phyloP scores from a whole-genome alignment of 2,797 vertebrate genomes.

The Lagocephalus sceleratus region DNA sequence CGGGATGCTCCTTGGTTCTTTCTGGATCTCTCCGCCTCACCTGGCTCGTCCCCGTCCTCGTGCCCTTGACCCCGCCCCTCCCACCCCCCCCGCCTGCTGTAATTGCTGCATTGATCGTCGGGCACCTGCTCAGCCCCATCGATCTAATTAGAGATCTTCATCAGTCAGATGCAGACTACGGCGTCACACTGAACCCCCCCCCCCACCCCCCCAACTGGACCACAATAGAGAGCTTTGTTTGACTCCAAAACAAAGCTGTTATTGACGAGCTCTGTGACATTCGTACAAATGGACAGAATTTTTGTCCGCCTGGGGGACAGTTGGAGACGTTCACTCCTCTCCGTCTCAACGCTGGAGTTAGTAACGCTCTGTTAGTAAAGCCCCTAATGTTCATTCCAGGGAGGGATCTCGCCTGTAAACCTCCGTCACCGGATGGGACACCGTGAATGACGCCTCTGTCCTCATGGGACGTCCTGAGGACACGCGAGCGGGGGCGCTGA shows the following conservation, averaged over 20 bases:
- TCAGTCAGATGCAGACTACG: conserved; percentile 67
- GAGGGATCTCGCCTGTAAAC: conserved; percentile 41
- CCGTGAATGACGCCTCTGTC: conserved; percentile 32
- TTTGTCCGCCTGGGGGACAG: background rate
- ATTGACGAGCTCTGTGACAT: background rate
- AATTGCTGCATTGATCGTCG: conserved; percentile 56
- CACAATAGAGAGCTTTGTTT: conserved; percentile 65
- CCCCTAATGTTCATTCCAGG: conserved; percentile 58
- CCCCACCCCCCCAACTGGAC: conserved; percentile 6
- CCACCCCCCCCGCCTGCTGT: conserved; percentile 24
- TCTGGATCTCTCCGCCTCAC: too few relatives aligned
- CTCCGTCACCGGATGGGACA: conserved; percentile 34
- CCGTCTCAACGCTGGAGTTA: too few relatives aligned
- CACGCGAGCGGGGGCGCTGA: too few relatives aligned
- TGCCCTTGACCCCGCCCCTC: conserved; percentile 46
- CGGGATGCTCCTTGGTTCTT: too few relatives aligned
- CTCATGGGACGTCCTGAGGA: conserved; percentile 29
- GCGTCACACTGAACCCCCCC: conserved; percentile 61
- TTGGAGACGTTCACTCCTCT: too few relatives aligned
- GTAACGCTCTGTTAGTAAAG: too few relatives aligned
- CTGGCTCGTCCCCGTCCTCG: conserved; percentile 58
- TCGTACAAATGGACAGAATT: too few relatives aligned
- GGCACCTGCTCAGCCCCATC: conserved; percentile 42
- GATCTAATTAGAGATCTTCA: conserved; percentile 75
- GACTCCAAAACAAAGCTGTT: conserved; percentile 42